A percentile compares a stretch with the other conserved stretches of the same genome.
Conservation (phyloP, 1,140 invertebrate species). For the Brachionus paranguensis region DNA sequence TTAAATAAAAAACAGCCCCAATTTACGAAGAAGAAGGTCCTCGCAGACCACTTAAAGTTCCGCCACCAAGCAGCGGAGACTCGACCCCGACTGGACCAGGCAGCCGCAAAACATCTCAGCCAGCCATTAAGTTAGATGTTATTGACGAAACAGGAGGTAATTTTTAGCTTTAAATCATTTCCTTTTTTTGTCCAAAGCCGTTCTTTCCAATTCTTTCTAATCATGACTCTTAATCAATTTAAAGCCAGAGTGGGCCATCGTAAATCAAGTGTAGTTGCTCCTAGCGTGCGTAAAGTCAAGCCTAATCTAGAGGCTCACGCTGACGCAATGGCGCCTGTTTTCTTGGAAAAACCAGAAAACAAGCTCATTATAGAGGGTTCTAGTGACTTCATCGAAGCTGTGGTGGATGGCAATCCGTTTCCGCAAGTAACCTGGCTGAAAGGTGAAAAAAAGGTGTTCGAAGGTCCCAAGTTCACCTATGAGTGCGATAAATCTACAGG, state of each 20-base stretch:
- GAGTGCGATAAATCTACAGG: conserved; percentile 24
- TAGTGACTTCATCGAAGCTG: neutral
- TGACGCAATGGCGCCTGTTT: neutral
- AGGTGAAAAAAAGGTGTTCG: neutral
- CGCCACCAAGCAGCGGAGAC: neutral
- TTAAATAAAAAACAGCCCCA: neutral
- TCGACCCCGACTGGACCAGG: neutral
- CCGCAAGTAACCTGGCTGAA: conserved; percentile 21
- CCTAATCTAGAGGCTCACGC: conserved; percentile 12
- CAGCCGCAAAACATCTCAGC: conserved; percentile 26
- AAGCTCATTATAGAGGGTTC: neutral
- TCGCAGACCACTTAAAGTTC: neutral
- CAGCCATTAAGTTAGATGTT: conserved; percentile 39
- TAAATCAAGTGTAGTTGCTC: neutral
- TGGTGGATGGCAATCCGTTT: conserved; percentile 39
- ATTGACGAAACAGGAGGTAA: conserved; percentile 35
- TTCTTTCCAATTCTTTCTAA: neutral
- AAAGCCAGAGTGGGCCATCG: neutral
- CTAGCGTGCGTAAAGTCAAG: conserved; percentile 31
- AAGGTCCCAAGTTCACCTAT: neutral
- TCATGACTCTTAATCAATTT: neutral
- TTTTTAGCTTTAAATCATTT: neutral
- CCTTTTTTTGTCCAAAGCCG: neutral
- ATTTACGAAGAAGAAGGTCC: conserved; percentile 40
- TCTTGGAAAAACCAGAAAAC: conserved; percentile 39